These are phyloP conservation scores for Morinoia aosen DNA, from an alignment of 2,888 invertebrate genomes.

Conservation along the genomic window DNA sequence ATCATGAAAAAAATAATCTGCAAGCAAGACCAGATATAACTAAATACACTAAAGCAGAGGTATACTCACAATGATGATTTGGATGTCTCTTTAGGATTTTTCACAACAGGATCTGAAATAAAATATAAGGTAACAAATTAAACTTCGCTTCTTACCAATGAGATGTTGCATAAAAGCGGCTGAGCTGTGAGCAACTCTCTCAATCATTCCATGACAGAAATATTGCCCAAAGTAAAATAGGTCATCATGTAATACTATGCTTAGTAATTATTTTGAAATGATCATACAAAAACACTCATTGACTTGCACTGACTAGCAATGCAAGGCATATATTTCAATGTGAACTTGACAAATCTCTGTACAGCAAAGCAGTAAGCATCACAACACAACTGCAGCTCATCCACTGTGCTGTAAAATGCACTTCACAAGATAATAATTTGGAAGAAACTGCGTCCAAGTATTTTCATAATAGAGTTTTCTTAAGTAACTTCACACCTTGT, in stretches of 20 bases:
- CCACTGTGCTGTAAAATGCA: too few relatives aligned
- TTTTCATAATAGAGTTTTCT: too few relatives aligned
- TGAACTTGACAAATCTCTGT: too few relatives aligned
- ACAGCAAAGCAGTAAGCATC: too few relatives aligned
- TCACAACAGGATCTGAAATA: constrained; percentile 87
- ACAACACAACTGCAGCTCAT: too few relatives aligned
- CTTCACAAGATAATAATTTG: too few relatives aligned
- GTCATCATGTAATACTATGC: background rate
- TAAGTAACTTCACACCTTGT: too few relatives aligned
- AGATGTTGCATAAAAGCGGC: background rate
- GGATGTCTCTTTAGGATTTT: constrained; percentile 80
- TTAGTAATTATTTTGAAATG: background rate
- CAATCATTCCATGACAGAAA: background rate
- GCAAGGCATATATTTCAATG: too few relatives aligned
- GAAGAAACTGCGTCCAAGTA: too few relatives aligned
- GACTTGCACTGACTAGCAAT: too few relatives aligned
- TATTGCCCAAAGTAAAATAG: background rate
- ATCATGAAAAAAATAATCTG: background rate
- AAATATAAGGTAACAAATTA: constrained; percentile 28
- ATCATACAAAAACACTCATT: background rate
- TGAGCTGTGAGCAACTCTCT: background rate
- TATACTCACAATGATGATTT: constrained; percentile 74
- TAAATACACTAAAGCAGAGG: background rate
- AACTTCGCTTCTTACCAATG: background rate
- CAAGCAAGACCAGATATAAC: background rate